Evolutionary conservation across 1,140 invertebrate species (phyloP).

Genomic region (Drosophila equinoxialis): DNA sequence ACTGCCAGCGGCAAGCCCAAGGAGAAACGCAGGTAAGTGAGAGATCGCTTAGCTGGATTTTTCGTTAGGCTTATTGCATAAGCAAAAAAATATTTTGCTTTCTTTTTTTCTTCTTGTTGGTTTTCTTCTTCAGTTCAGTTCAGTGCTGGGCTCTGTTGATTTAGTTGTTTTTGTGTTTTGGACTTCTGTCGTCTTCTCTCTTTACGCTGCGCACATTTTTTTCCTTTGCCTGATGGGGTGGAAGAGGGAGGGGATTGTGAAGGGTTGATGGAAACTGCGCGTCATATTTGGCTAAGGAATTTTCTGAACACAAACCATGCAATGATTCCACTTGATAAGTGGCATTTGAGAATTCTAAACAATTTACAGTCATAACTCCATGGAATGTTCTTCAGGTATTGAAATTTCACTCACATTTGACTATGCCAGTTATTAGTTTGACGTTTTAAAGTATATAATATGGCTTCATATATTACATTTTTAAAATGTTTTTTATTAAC

Average conservation of each 20-base stretch:
- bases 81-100: constrained; percentile 56
- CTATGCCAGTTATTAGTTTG: too few relatives aligned
- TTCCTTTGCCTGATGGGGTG: neutral
- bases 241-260: neutral
- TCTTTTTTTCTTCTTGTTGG: constrained; percentile 61
- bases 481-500: too few relatives aligned
- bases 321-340: neutral
- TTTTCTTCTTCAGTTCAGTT: constrained; percentile 25
- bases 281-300: neutral
- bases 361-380: too few relatives aligned
- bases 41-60: constrained; percentile 33
- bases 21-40: constrained; percentile 79
- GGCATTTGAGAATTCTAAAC: too few relatives aligned
- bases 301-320: too few relatives aligned
- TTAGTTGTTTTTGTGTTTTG: constrained; percentile 33
- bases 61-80: constrained; percentile 64
- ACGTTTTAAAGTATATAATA: too few relatives aligned
- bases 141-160: constrained; percentile 26
- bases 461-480: too few relatives aligned
- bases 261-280: constrained; percentile 11
- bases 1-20: constrained; percentile 79
- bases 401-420: too few relatives aligned
- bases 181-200: constrained; percentile 11
- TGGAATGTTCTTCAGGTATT: too few relatives aligned
- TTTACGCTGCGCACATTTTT: constrained; percentile 29